Percentiles rank a stretch among this genome's conserved stretches.
Conservation (phyloP, 2,797 vertebrate species). For the Sebastes trivittatus region DNA sequence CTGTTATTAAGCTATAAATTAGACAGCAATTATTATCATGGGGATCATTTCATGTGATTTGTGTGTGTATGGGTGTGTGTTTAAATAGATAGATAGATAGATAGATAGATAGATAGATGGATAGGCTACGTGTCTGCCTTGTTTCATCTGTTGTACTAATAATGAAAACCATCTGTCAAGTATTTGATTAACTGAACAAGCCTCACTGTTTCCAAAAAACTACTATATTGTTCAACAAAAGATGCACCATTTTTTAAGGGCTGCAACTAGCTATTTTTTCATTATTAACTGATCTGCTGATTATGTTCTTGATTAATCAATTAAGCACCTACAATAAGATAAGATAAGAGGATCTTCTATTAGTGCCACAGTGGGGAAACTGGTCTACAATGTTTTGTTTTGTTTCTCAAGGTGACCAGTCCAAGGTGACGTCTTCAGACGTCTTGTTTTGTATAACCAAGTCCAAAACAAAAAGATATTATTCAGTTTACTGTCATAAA, state of each 20-base stretch:
- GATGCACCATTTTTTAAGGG: not conserved
- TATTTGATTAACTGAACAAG: not conserved
- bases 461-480: not conserved
- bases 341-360: no score
- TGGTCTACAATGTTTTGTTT: not conserved
- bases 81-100: constrained; percentile 9
- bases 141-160: no score
- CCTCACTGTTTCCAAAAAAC: not conserved
- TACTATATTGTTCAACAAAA: not conserved
- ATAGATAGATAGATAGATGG: constrained; percentile 2
- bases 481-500: not conserved
- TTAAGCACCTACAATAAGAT: not conserved
- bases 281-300: not conserved
- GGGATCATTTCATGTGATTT: not conserved
- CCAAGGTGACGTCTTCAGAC: not conserved
- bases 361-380: no score
- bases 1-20: constrained; percentile 30
- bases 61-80: constrained; percentile 16
- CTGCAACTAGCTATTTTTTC: not conserved
- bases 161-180: not conserved
- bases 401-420: not conserved
- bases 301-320: not conserved
- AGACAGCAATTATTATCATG: constrained; percentile 25
- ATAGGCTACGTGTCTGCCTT: not conserved
- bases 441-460: not conserved